Evolutionary conservation across 2,113 vertebrate genomes (phyloP), one percentile per base, ranked within the genome.

Genomic region (Todiramphus chloris): DNA sequence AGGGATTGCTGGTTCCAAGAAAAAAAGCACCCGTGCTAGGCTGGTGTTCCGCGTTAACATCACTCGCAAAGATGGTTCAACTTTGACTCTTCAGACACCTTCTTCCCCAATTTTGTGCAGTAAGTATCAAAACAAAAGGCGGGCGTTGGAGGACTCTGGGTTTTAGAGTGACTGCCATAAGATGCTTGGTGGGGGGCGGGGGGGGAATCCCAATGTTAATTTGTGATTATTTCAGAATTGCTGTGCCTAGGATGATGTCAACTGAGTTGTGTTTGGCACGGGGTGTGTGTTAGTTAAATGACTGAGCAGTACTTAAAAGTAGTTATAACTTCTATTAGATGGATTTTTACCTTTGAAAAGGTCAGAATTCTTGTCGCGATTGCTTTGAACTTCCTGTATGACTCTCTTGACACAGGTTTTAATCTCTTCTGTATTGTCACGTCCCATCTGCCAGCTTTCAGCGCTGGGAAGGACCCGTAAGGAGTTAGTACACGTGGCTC

Each of bases 61-160:
- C 96, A 98, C 98, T 12, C 98, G 99, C 84, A 97, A 99, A 82
- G 99, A 99, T 74, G 99, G 99, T 88, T 99, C 99, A 10, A 96
- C 98, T 86, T 98, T 99, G 97, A 99, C 98, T n/a, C 97, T 99
- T 56, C 99, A 99, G 97, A 99, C 98, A 4, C 98, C 99, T 5
- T 99, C 99, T 24, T 99, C 98, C 90, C 98, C 99, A 10, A 99
- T 99, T 89, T 97, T 99, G 60, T 99, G 99, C 98, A 99, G 99
- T 99, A 98, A 99, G 99, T 99, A 96, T 46, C 77, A 25, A 19
- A 33, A 16, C 31, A 14, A 3, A 5, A 41, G 2, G 21, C 33
- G 43, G 30, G 0, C 33, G 6, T 64, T 14, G 0, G 7, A 27
- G 53, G 53, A 41, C 0, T 31, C 35, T 77, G 58, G 39, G 6